Evolutionary conservation across 2,888 invertebrate genomes (phyloP), one percentile per base, ranked within the genome.

Genomic region (Pelosia muscerda): DNA sequence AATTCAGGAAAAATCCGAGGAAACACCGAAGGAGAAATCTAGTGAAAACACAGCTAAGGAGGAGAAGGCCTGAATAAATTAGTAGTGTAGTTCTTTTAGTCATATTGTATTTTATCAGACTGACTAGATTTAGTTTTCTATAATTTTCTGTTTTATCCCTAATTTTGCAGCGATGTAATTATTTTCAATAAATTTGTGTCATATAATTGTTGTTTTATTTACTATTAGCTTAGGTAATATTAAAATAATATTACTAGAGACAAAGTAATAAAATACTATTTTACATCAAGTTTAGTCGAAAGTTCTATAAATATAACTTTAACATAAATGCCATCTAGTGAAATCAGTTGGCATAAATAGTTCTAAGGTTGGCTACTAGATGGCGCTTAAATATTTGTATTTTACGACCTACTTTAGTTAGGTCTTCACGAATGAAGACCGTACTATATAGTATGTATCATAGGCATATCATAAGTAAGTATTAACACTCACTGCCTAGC

Each of bases 1-100:
- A 0, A 92, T 94, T 9, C 88, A 92, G 73, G 90, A 90, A 0
- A 92, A 88, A 67, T 74, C 86, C 70, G 65, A 77, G 66, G 66
- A 77, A 66, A 62, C 66, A 55, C 8, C 63, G 15, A 54, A 64
- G 22, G 65, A 62, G 25, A 55, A 26, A 49, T 25, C 10, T 49
- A 26, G 19, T 19, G 31, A 65, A 58, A 69, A 74, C 28, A 10
- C 11, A 11, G n/a, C 42, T n/a, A 49, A 61, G 26, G 63, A 62
- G 22, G 63, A 63, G 23, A 63, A 63, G 31, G 63, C 63, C 10
- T 64, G 28, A 57, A 28, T 58, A 28, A 28, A 28, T 6, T 28
- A 34, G 11, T 1, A 13, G 1, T 19, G 1, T 49, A 42, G 42
- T 42, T 19, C 42, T 19, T 42, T 26, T 61, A 25, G 22, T 62